Conservation (phyloP, 2,113 vertebrate genomes). For the Psilopsiagon aymara region DNA sequence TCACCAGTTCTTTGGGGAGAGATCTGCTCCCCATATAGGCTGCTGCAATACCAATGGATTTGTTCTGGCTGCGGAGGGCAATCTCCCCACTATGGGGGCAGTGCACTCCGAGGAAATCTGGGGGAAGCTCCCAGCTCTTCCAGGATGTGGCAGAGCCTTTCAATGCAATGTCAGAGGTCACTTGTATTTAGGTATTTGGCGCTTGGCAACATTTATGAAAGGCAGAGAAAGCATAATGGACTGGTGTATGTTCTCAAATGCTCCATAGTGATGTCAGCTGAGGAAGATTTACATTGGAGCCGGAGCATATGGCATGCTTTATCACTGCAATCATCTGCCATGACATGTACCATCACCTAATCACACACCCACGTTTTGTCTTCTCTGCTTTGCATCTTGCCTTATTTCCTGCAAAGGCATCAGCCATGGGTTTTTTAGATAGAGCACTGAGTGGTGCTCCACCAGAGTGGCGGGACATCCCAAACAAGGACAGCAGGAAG, state of each 20-base stretch:
- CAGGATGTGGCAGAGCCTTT: background rate
- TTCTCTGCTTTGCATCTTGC: slow-evolving; percentile 14
- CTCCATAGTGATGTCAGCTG: background rate
- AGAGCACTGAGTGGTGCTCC: background rate
- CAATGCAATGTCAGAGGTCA: slow-evolving; percentile 24
- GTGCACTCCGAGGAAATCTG: background rate
- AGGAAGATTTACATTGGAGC: slow-evolving; percentile 56
- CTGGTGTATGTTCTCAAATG: slow-evolving; percentile 7
- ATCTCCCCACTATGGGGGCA: accelerated
- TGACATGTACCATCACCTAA: slow-evolving; percentile 55
- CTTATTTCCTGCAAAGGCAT: background rate
- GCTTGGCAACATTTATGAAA: slow-evolving; percentile 35
- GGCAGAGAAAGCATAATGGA: slow-evolving; percentile 44
- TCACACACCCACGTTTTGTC: slow-evolving; percentile 26
- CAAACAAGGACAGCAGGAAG: accelerated
- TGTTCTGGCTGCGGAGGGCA: background rate
- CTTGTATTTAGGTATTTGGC: slow-evolving; percentile 59
- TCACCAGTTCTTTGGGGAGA: background rate
- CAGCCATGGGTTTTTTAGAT: accelerated
- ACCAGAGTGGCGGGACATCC: background rate
- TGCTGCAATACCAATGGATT: background rate
- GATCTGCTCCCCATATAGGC: background rate
- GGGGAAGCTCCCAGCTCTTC: background rate
- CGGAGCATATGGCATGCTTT: slow-evolving; percentile 58
- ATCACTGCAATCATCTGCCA: slow-evolving; percentile 62